A percentile compares a stretch with the other conserved stretches of the same genome.
phyloP scores from a whole-genome alignment of 2,888 invertebrate species.

The Conus canariensis region DNA sequence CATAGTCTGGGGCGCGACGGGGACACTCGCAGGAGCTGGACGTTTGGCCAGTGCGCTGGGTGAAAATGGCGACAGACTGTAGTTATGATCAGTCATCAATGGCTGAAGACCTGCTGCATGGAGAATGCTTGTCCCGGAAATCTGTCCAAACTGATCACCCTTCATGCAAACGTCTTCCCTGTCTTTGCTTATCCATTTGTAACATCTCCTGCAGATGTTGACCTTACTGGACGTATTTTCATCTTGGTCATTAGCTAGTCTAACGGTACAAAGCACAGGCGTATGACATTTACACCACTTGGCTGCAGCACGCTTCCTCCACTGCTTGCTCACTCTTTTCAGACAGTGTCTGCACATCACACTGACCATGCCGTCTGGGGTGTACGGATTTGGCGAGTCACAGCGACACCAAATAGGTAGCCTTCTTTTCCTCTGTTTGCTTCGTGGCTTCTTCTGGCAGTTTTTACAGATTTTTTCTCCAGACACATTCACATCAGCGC shows the following conservation, averaged over 20 bases:
- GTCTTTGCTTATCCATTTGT: conserved; percentile 11
- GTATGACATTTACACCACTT: conserved; percentile 21
- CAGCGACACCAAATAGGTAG: not conserved
- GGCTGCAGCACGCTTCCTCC: not conserved
- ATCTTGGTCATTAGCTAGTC: not conserved
- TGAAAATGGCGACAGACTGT: conserved; percentile 1
- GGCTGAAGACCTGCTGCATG: not conserved
- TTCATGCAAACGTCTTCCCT: not conserved
- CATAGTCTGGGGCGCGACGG: not conserved
- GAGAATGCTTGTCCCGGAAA: not conserved
- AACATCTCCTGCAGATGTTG: not conserved
- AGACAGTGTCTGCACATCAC: not conserved
- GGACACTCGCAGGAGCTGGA: not conserved
- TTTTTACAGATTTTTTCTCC: not conserved
- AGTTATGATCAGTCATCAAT: conserved; percentile 16
- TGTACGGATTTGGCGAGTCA: not conserved
- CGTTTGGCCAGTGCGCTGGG: not conserved
- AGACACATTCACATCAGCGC: not conserved
- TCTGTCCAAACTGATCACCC: not conserved
- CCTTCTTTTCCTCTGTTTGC: not conserved
- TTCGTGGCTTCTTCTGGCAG: not conserved
- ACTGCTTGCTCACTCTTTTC: not conserved
- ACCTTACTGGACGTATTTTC: not conserved
- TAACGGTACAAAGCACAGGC: not conserved
- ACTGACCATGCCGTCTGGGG: not conserved